Percentiles rank a stretch among this genome's conserved stretches.
Evolutionary conservation across 2,797 vertebrate species (phyloP).

Genomic region (Tarsius wallacei): DNA sequence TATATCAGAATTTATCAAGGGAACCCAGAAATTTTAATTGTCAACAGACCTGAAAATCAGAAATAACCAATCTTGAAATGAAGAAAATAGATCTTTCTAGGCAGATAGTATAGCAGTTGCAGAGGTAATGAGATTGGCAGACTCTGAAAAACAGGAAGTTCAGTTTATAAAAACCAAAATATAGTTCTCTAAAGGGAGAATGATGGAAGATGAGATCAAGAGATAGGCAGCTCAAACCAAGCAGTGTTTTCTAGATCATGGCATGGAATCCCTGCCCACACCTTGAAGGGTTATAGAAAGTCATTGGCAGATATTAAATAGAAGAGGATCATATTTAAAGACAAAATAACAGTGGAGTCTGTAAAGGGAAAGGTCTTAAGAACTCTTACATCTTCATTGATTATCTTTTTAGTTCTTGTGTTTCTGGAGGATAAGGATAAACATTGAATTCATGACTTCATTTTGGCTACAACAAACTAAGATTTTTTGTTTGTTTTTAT

Average conservation of each 20-base stretch:
- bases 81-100: background rate
- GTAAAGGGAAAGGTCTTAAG: background rate
- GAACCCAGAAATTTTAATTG: conserved; percentile 11
- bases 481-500: background rate
- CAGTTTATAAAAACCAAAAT: background rate
- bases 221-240: background rate
- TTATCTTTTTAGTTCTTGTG: background rate
- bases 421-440: background rate
- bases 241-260: background rate
- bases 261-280: background rate
- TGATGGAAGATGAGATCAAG: background rate
- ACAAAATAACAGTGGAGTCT: background rate
- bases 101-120: background rate
- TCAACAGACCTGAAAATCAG: background rate
- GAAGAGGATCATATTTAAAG: background rate
- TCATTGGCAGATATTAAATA: background rate
- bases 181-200: background rate
- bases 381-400: background rate
- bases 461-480: background rate
- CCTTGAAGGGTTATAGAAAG: background rate
- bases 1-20: conserved; percentile 44
- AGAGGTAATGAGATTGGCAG: background rate
- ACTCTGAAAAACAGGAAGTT: background rate
- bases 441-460: background rate
- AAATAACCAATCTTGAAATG: background rate